A percentile compares a stretch with the other conserved stretches of the same genome.
Conservation (phyloP, 2,888 invertebrate genomes). For the Drosophila cracens region DNA sequence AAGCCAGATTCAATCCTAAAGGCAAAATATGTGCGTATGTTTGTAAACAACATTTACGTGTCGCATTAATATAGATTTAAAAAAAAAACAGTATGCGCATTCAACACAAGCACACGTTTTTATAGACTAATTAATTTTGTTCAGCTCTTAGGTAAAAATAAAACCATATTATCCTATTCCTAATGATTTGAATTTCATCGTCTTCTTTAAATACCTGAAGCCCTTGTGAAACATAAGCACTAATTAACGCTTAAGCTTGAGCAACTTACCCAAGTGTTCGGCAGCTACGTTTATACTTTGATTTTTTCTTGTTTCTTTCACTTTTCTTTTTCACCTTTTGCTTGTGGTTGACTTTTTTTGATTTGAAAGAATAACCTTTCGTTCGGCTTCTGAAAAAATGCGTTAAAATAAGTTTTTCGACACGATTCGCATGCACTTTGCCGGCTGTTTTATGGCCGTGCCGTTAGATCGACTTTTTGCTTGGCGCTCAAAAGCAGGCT, state of each 20-base stretch:
- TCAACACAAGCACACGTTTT: not conserved
- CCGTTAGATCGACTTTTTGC: constrained; percentile 22
- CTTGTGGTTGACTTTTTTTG: constrained; percentile 23
- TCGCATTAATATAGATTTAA: not conserved
- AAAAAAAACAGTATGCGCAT: not conserved
- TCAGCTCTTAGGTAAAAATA: not conserved
- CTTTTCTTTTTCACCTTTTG: constrained; percentile 32
- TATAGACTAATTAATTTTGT: constrained; percentile 10
- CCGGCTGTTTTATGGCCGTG: constrained; percentile 38
- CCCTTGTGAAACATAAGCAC: constrained; percentile 19
- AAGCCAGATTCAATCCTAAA: not conserved
- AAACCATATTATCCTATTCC: not conserved
- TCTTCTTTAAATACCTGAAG: constrained; percentile 30
- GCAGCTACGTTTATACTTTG: constrained; percentile 19
- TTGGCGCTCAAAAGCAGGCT: constrained; percentile 54
- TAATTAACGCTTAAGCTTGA: constrained; percentile 41
- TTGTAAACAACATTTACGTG: not conserved
- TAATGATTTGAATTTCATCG: constrained; percentile 9
- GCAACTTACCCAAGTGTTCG: constrained; percentile 44
- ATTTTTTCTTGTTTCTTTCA: constrained; percentile 16
- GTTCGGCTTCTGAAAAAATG: constrained; percentile 19
- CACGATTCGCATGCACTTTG: constrained; percentile 31
- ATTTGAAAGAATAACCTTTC: not conserved
- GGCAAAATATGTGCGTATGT: not conserved
- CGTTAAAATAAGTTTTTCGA: constrained; percentile 14